Evolutionary conservation across 2,113 vertebrate species (phyloP).

Genomic region (Kobus ellipsiprymnus): DNA sequence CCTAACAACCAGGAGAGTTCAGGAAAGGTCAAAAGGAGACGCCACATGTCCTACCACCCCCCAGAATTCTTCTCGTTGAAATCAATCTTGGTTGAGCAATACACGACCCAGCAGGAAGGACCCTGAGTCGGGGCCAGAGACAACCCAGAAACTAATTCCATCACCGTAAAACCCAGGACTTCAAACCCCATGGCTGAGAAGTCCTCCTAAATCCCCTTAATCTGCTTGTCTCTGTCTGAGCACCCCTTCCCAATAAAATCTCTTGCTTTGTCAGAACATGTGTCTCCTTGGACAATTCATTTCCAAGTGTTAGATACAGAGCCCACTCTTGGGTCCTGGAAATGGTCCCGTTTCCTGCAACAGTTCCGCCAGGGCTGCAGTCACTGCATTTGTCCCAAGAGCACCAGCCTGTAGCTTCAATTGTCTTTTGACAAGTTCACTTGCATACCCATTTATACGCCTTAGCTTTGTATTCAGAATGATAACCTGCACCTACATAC

Average conservation of each 20-base stretch:
- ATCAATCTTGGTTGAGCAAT: not conserved
- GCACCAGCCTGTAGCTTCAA: not conserved
- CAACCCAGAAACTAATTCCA: not conserved
- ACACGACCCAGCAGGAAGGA: not conserved
- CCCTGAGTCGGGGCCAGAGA: not conserved
- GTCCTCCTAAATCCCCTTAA: not conserved
- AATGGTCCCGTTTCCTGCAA: not conserved
- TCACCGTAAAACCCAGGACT: fast-evolving
- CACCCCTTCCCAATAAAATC: not conserved
- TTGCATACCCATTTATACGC: not conserved
- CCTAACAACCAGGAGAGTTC: not conserved
- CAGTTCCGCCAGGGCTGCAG: not conserved
- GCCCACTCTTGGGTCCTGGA: not conserved
- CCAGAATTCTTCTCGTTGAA: not conserved
- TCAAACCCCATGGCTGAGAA: not conserved
- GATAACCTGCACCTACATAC: slow-evolving; percentile 87
- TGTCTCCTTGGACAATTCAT: not conserved
- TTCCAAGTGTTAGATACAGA: not conserved
- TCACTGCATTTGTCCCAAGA: not conserved
- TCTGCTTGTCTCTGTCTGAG: not conserved
- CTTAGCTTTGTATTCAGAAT: not conserved
- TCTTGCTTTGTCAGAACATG: not conserved
- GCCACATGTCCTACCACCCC: not conserved
- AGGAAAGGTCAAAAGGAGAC: not conserved
- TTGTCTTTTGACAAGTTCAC: not conserved